A percentile compares a stretch with the other conserved stretches of the same genome.
These are phyloP conservation scores for Chaetoderma sp. DNA, from an alignment of 2,888 invertebrate species.

Conservation along the genomic window DNA sequence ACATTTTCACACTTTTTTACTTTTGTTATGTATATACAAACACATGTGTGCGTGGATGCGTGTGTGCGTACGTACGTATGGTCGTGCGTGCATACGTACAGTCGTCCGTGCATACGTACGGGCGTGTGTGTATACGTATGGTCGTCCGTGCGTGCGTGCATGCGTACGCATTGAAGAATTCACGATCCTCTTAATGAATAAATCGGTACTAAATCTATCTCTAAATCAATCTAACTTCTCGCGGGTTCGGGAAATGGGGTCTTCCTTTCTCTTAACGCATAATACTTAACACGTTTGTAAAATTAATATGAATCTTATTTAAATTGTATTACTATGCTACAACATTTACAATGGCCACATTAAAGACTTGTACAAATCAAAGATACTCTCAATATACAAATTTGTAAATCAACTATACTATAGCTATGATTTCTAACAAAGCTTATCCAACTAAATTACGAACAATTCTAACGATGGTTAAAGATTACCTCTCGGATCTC, in stretches of 20 bases:
- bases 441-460: too few species aligned
- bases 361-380: background rate
- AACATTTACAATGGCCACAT: background rate
- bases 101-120: background rate
- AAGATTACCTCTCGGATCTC: too few species aligned
- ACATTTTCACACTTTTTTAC: background rate
- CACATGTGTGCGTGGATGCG: background rate
- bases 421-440: too few species aligned
- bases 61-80: background rate
- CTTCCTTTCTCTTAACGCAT: too few species aligned
- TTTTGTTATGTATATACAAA: background rate
- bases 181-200: background rate
- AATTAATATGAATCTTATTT: background rate
- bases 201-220: too few species aligned
- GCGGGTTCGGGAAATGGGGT: too few species aligned
- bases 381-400: background rate
- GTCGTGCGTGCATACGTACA: background rate
- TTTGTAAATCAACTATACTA: background rate
- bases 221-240: too few species aligned
- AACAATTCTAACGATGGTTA: too few species aligned
- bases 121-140: background rate
- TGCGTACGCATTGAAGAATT: background rate
- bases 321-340: too few species aligned
- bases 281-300: too few species aligned
- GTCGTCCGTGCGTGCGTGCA: background rate